Conservation (phyloP, 1,140 invertebrate species). For the Cotesia chilonis region DNA sequence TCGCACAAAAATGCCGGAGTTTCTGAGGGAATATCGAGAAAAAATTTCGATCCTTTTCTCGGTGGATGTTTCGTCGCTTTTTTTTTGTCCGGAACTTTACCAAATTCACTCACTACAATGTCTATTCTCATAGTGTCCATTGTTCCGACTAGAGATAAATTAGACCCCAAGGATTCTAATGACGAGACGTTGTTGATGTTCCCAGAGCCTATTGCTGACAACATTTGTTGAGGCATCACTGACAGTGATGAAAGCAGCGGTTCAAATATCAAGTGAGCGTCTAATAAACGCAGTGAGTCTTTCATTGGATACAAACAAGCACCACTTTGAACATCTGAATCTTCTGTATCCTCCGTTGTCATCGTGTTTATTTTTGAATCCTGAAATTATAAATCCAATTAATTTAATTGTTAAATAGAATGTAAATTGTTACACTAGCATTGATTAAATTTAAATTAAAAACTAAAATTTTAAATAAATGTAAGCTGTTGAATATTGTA, state of each 20-base stretch:
- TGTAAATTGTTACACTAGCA: too few species aligned
- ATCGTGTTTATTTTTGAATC: slow-evolving; percentile 71
- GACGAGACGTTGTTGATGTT: slow-evolving; percentile 70
- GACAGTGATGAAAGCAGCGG: slow-evolving; percentile 84
- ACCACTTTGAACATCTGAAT: slow-evolving; percentile 64
- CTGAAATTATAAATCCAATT: slow-evolving; percentile 35
- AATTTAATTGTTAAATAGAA: neutral
- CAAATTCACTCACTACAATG: slow-evolving; percentile 89
- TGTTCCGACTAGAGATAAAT: slow-evolving; percentile 85
- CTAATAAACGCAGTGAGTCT: slow-evolving; percentile 82
- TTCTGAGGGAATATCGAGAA: slow-evolving; percentile 76
- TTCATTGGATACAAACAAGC: slow-evolving; percentile 78
- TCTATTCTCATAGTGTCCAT: slow-evolving; percentile 91
- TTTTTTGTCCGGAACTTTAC: slow-evolving; percentile 68
- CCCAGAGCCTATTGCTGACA: slow-evolving; percentile 64
- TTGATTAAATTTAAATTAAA: too few species aligned
- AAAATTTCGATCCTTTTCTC: slow-evolving; percentile 63
- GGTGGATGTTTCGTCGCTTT: slow-evolving; percentile 56
- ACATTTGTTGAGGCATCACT: slow-evolving; percentile 87
- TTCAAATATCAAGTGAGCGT: slow-evolving; percentile 93
- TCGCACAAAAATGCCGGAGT: slow-evolving; percentile 92
- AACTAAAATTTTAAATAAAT: too few species aligned
- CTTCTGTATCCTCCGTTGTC: slow-evolving; percentile 67
- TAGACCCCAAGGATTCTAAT: slow-evolving; percentile 88
- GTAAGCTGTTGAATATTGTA: too few species aligned